These are phyloP conservation scores for Globodera rostochiensis DNA, from an alignment of 1,140 invertebrate genomes.

Conservation along the genomic window DNA sequence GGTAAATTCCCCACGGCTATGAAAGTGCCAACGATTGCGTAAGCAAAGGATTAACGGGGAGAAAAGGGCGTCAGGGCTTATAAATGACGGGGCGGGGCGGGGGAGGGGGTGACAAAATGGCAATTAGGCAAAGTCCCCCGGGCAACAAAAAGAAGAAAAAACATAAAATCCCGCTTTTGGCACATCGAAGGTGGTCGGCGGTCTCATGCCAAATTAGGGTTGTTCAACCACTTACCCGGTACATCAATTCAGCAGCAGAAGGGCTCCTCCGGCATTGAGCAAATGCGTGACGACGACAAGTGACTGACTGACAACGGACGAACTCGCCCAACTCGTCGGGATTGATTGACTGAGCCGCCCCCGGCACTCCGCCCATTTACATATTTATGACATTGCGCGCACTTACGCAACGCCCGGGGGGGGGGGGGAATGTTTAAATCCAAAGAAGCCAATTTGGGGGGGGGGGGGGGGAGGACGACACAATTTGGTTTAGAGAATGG, in stretches of 20 bases:
- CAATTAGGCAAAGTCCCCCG: neutral
- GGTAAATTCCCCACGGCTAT: neutral
- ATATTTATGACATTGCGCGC: no score
- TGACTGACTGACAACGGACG: no score
- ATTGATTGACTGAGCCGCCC: no score
- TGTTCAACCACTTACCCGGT: neutral
- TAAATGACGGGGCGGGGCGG: neutral
- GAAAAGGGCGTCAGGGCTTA: neutral
- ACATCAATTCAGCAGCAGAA: neutral
- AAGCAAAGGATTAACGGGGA: neutral
- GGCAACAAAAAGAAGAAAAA: neutral
- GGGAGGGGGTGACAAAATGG: neutral
- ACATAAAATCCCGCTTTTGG: neutral
- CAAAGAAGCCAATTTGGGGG: no score
- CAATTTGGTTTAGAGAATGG: no score
- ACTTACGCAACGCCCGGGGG: no score
- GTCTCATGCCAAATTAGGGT: neutral
- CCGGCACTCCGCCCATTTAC: no score
- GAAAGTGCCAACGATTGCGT: neutral
- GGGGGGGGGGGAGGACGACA: no score
- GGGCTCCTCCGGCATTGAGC: no score
- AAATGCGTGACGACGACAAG: no score
- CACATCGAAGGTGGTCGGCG: neutral
- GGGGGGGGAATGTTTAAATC: no score
- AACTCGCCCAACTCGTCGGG: no score